Percentiles rank a stretch among this genome's conserved stretches.
Conservation (phyloP, 2,888 invertebrate genomes). For the Gastracanthus pulcherrimus region DNA sequence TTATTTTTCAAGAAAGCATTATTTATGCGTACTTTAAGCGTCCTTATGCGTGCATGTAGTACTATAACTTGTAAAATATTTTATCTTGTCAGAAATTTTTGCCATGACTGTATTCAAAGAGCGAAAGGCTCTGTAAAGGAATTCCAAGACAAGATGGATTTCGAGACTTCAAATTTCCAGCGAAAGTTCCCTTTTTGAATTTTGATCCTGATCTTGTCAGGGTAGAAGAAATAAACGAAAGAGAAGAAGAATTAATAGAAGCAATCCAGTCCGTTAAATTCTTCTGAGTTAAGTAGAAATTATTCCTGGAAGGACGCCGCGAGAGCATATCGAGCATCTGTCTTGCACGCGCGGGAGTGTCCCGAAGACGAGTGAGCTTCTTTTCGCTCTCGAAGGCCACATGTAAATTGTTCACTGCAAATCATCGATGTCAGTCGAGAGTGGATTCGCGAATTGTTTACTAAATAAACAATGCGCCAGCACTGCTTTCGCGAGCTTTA, state of each 20-base stretch:
- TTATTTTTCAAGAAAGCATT: background rate
- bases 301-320: background rate
- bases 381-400: conserved; percentile 13
- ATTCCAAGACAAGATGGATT: background rate
- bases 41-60: background rate
- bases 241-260: background rate
- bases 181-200: background rate
- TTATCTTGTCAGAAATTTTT: background rate
- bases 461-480: conserved; percentile 33
- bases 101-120: background rate
- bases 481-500: background rate
- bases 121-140: background rate
- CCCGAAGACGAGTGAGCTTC: background rate
- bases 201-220: background rate
- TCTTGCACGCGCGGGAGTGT: background rate
- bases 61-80: background rate
- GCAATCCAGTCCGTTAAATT: background rate
- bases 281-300: background rate
- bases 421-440: conserved; percentile 39
- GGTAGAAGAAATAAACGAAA: background rate
- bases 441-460: conserved; percentile 25
- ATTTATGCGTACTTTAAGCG: background rate
- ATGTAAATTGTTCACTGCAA: conserved; percentile 44
- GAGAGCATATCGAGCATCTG: background rate
- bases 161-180: background rate